Percentiles rank a stretch among this genome's conserved stretches.
These are phyloP conservation scores for Gortyna flavago DNA, from an alignment of 2,888 invertebrate species.

Conservation along the genomic window DNA sequence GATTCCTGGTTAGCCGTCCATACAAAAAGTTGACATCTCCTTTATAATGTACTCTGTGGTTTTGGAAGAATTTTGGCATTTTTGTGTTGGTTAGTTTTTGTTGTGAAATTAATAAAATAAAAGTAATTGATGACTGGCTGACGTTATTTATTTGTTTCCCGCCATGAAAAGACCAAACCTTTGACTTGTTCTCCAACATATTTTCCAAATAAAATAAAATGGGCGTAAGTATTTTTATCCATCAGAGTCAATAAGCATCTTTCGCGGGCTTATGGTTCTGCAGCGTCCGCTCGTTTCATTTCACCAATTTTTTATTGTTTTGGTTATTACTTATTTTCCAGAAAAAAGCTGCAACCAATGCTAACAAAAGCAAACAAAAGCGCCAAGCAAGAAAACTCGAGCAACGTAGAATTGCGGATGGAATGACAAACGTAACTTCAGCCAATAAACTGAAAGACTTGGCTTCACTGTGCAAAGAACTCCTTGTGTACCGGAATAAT, in stretches of 20 bases:
- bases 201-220: constrained; percentile 56
- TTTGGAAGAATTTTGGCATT: neutral
- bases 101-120: neutral
- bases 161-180: neutral
- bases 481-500: constrained; percentile 91
- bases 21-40: too few relatives aligned
- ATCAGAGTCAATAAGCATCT: neutral
- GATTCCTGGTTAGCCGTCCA: too few relatives aligned
- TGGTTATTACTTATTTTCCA: constrained; percentile 72
- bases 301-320: constrained; percentile 1
- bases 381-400: constrained; percentile 91
- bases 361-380: constrained; percentile 91
- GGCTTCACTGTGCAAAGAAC: constrained; percentile 90
- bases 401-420: constrained; percentile 90
- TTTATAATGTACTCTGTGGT: too few relatives aligned
- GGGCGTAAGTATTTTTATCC: constrained; percentile 71
- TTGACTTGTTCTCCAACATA: neutral
- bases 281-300: constrained; percentile 4
- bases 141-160: neutral
- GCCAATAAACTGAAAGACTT: constrained; percentile 91
- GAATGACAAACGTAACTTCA: constrained; percentile 90
- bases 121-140: neutral
- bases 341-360: constrained; percentile 86
- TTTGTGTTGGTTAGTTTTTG: neutral
- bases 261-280: constrained; percentile 13